These are phyloP conservation scores for Gnathonemus echidnorhynchus DNA, from an alignment of 2,113 vertebrate genomes.

Conservation along the genomic window DNA sequence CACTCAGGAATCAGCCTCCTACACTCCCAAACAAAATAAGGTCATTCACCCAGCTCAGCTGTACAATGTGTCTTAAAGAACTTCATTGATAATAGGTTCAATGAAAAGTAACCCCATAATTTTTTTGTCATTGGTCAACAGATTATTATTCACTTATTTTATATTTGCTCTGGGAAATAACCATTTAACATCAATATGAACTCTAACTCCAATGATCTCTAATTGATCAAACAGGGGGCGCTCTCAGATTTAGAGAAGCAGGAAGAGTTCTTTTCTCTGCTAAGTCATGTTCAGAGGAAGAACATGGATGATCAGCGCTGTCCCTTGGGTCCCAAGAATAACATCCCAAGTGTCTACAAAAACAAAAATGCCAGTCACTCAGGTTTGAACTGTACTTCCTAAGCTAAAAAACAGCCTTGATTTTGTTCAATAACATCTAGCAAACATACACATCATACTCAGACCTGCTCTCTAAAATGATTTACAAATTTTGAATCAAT, in stretches of 20 bases:
- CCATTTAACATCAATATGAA: background rate
- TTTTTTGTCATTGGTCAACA: background rate
- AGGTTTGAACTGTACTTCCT: background rate
- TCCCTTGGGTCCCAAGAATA: conserved; percentile 39
- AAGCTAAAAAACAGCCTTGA: background rate
- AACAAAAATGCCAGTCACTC: conserved; percentile 12
- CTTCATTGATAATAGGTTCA: background rate
- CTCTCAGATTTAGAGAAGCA: conserved; percentile 44
- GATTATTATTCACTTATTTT: background rate
- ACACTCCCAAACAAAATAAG: background rate
- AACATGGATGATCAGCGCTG: conserved; percentile 71
- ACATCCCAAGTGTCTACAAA: conserved; percentile 40
- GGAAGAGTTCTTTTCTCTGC: conserved; percentile 62
- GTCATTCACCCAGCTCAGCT: background rate
- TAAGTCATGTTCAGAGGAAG: conserved; percentile 62
- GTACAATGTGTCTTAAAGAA: background rate
- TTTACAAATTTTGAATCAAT: background rate
- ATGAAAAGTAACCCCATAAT: background rate
- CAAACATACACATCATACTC: background rate
- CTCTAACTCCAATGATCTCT: background rate
- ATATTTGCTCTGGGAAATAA: background rate
- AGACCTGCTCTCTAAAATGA: background rate
- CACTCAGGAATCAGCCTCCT: background rate
- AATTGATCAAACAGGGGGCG: conserved; percentile 30
- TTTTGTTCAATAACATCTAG: background rate